These are phyloP conservation scores for Aptenodytes forsteri DNA, from an alignment of 2,113 vertebrate species.

Conservation along the genomic window DNA sequence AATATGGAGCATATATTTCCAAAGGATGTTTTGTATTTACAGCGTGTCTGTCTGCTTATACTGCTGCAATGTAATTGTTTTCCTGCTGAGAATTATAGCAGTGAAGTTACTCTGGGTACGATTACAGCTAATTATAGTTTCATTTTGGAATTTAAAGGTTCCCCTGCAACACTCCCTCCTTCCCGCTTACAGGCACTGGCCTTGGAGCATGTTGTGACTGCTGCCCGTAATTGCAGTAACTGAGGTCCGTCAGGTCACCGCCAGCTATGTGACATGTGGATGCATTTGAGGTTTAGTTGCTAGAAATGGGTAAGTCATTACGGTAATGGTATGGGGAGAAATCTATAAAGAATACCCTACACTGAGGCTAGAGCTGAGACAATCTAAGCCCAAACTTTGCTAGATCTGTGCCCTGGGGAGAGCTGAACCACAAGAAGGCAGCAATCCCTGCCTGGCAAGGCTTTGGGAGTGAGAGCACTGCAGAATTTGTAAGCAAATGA, in stretches of 20 bases:
- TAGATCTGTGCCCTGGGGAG: accelerated
- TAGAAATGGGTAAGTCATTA: conserved; percentile 10
- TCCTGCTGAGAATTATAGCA: conserved; percentile 81
- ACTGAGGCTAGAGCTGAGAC: background rate
- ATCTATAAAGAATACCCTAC: background rate
- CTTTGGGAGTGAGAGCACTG: background rate
- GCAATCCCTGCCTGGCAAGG: background rate
- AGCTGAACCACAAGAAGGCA: background rate
- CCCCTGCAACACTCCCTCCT: conserved; percentile 53
- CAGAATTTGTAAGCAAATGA: background rate
- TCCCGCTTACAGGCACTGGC: conserved; percentile 21
- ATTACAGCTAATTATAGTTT: conserved; percentile 81
- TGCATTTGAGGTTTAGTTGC: background rate
- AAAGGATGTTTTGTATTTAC: conserved; percentile 81
- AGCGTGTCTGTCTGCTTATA: conserved; percentile 75
- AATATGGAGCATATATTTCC: conserved; percentile 73
- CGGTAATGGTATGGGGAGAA: background rate
- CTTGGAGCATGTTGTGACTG: conserved; percentile 5
- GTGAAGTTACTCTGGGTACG: conserved; percentile 76
- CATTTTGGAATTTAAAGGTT: conserved; percentile 72
- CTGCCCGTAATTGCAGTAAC: background rate
- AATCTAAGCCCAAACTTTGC: background rate
- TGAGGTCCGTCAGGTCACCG: background rate
- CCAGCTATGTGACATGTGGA: background rate
- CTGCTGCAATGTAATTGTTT: conserved; percentile 78